These are phyloP conservation scores for Spinibarbus caldwelli DNA, from an alignment of 2,797 vertebrate species.

Conservation along the genomic window DNA sequence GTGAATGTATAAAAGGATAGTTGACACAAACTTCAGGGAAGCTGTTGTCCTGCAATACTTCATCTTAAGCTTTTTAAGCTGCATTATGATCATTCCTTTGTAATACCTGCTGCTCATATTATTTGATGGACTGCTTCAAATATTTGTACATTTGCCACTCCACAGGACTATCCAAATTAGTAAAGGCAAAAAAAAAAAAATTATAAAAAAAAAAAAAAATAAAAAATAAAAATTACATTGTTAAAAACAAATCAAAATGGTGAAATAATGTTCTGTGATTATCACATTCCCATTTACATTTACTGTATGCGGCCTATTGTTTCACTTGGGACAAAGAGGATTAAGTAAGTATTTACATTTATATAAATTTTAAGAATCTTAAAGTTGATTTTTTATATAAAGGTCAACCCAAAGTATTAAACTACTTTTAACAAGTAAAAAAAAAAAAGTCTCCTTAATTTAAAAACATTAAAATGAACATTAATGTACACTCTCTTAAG, in stretches of 20 bases:
- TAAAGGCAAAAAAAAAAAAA: not conserved
- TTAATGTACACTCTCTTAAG: not conserved
- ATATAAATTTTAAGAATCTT: too few species aligned
- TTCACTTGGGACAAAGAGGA: too few species aligned
- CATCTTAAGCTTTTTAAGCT: not conserved
- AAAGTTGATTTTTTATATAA: too few species aligned
- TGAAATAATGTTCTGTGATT: too few species aligned
- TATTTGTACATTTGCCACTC: not conserved
- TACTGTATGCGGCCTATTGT: too few species aligned
- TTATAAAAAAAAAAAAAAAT: too few species aligned
- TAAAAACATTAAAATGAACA: not conserved
- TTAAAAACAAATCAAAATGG: not conserved
- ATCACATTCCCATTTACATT: too few species aligned
- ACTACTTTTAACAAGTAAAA: not conserved
- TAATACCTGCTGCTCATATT: not conserved
- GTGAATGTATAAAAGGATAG: not conserved
- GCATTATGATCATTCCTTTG: not conserved
- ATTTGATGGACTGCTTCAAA: not conserved
- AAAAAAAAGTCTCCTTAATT: not conserved
- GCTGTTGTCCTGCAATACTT: not conserved
- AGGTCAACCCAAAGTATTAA: too few species aligned
- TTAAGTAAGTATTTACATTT: too few species aligned
- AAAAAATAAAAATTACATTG: too few species aligned
- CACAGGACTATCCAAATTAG: not conserved
- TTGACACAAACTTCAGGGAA: not conserved